Evolutionary conservation across 2,797 vertebrate genomes (phyloP), one percentile per base, ranked within the genome.

Genomic region (Hemitrygon akajei): DNA sequence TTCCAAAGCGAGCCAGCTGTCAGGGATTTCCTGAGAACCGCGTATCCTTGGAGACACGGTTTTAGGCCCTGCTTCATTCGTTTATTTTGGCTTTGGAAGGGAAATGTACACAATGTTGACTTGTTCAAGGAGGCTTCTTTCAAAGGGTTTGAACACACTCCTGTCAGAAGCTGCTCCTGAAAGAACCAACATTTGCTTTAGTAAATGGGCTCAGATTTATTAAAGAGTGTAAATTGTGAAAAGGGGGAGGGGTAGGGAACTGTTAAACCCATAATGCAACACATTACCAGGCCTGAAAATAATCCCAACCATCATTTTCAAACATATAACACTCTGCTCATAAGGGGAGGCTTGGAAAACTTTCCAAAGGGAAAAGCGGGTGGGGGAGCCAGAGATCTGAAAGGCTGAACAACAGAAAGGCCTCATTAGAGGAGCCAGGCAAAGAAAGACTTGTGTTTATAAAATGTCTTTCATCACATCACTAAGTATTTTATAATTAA

Each of bases 31-130:
- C 91, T 75, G 91, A 92, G 37, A 47, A 3, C 25, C 22, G 11
- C 71, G 91, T 93, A 47, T 93, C 91, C 91, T 75, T 93, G 91
- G 91, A 47, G 71, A 93, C 91, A 56, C 25, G 30, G 37, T 89
- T 89, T 89, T 89, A 22, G 86, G 86, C 63, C 16, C 69, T 66
- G 86, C 10, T 69, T 89, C 86, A 9, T 37, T 89, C 60, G 34
- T 69, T 69, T 89, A 69, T 89, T 69, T 63, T 89, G 86, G 86
- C 86, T 89, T 37, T n/a, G 37, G 86, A 69, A 69, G 86, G 63
- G 86, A 69, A n/a, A 20, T 37, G 30, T n/a, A 89, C 60, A 89
- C 86, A 89, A 69, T 69, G 86, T 89, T 37, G 86, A 89, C 60
- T 89, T 69, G n/a, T 89, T 89, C 86, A 89, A 69, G 16, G 34